phyloP scores from a whole-genome alignment of 2,888 invertebrate species.

The Augochlorella aurata region DNA sequence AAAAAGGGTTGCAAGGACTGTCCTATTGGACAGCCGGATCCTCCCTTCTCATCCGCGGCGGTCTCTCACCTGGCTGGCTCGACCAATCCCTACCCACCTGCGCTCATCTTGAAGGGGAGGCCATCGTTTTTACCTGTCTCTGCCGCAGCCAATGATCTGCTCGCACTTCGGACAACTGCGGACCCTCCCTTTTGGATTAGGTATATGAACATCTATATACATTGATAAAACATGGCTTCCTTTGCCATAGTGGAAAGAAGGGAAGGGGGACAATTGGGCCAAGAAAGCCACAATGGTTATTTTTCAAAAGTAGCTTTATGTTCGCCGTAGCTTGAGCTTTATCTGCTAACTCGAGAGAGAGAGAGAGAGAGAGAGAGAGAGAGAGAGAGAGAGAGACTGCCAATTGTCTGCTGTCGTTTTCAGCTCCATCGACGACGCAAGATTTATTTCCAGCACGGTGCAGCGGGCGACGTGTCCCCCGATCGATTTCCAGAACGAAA shows the following conservation, averaged over 20 bases:
- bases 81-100: slow-evolving; percentile 36
- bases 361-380: too few relatives aligned
- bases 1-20: slow-evolving; percentile 5
- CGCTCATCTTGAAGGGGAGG: slow-evolving; percentile 16
- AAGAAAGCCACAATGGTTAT: neutral
- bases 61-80: slow-evolving; percentile 31
- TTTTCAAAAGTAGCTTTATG: too few relatives aligned
- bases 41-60: slow-evolving; percentile 5
- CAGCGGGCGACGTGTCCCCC: slow-evolving; percentile 49
- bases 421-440: slow-evolving; percentile 36
- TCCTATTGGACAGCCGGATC: slow-evolving; percentile 27
- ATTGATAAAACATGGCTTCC: neutral
- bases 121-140: slow-evolving; percentile 29
- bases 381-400: too few relatives aligned
- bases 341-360: too few relatives aligned
- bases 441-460: slow-evolving; percentile 50
- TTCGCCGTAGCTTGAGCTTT: too few relatives aligned
- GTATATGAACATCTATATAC: neutral
- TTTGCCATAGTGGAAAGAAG: neutral
- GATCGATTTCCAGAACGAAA: slow-evolving; percentile 57
- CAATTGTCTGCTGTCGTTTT: slow-evolving; percentile 8
- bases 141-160: slow-evolving; percentile 33
- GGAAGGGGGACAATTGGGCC: neutral
- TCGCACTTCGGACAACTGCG: neutral
- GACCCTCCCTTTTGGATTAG: slow-evolving; percentile 11